A percentile compares a stretch with the other conserved stretches of the same genome.
phyloP scores from a whole-genome alignment of 2,888 invertebrate species.

The Stenoptilia bipunctidactyla region DNA sequence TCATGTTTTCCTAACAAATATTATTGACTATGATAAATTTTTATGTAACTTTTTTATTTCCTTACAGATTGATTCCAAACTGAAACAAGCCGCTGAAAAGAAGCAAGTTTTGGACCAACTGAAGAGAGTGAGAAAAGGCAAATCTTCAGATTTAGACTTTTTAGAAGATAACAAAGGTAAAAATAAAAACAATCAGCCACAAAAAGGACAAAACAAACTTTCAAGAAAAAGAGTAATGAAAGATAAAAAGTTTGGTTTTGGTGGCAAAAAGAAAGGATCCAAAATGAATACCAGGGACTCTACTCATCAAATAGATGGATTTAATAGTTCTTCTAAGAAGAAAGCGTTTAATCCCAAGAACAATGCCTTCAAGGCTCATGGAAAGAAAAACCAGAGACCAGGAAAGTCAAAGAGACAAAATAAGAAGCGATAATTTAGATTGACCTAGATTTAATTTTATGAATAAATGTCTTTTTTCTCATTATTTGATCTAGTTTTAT shows the following conservation, averaged over 20 bases:
- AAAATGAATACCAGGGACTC: constrained; percentile 91
- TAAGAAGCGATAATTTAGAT: too few relatives aligned
- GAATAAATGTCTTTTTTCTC: too few relatives aligned
- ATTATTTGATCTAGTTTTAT: too few relatives aligned
- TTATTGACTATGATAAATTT: neutral
- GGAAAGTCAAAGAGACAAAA: constrained; percentile 68
- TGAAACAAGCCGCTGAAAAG: constrained; percentile 91
- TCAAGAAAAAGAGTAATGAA: constrained; percentile 73
- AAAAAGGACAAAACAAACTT: constrained; percentile 41
- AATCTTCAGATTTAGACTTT: constrained; percentile 84
- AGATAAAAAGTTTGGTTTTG: constrained; percentile 92
- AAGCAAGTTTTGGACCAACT: constrained; percentile 92
- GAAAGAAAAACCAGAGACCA: constrained; percentile 57
- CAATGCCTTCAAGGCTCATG: constrained; percentile 12
- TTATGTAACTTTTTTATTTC: neutral
- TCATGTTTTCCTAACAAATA: neutral
- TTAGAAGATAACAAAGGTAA: constrained; percentile 74
- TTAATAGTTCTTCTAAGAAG: constrained; percentile 51
- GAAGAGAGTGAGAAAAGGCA: constrained; percentile 92
- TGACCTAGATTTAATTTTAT: too few relatives aligned
- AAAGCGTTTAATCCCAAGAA: constrained; percentile 23
- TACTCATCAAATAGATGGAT: constrained; percentile 75
- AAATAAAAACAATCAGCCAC: constrained; percentile 22
- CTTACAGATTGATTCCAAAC: constrained; percentile 81
- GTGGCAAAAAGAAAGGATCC: constrained; percentile 92